Base-by-base conservation (phyloP, 2,888 invertebrate genomes). In the Netelia inedita region DNA sequence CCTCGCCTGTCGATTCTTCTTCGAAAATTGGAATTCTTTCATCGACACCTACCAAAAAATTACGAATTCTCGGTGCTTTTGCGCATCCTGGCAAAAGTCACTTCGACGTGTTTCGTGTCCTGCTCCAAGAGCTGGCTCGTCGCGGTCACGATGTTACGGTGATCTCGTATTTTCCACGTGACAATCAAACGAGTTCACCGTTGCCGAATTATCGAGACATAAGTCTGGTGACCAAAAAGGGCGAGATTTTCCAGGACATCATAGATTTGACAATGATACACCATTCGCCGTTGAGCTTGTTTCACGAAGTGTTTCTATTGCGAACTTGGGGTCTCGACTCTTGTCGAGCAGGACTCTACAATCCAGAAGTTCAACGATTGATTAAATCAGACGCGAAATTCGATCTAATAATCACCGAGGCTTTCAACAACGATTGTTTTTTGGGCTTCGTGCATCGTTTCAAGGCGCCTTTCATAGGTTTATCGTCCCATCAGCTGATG, bases 341-440 rank as follows among this genome's bases (percentile, higher is more conserved):
- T 74, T 95, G 95, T 88, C 91, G 94, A 85, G 87, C 88, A 0
- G 88, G 94, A 87, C 86, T 95, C 21, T 91, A 89, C 9, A 94
- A 94, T 83, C 87, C 93, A 19, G 86, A 90, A 79, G 94, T 95
- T 55, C 93, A 93, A 88, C 80, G 91, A 76, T 90, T 95, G 50
- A 89, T 95, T n/a, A 92, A 93, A 61, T 89, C 90, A 1, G 94
- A 94, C 85, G 92, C 94, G 2, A 95, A 95, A 68, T 97, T 95
- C 89, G 97, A 97, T 92, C 92, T 97, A 0, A 94, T 97, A 6
- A 91, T 97, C 0, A 94, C 95, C 74, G 97, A 97, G 93, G 95
- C 95, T 79, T 97, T 97, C 90, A 96, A 96, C 87, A 95, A 95
- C 69, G 96, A 97, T 89, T 97, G 97, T 91, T 95, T 95, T 91